These are phyloP conservation scores for Anthopleura xanthogrammica DNA, from an alignment of 92 coral and sea anemone genomes.

Conservation along the genomic window DNA sequence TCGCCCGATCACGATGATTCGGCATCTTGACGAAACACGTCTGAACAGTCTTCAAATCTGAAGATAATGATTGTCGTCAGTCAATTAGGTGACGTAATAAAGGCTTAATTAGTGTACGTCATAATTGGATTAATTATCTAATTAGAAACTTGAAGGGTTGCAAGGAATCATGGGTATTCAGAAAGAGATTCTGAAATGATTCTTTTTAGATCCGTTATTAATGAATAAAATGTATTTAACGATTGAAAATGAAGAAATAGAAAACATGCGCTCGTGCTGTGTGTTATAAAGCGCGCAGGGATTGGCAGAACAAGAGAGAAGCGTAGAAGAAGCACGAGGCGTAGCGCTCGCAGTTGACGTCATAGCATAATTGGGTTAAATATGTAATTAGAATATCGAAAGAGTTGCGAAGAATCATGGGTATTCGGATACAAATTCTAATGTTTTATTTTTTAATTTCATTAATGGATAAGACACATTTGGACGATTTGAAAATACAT, in stretches of 20 bases:
- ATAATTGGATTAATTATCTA: background rate
- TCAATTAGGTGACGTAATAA: slow-evolving; percentile 3
- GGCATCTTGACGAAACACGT: background rate
- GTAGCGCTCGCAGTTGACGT: too few relatives aligned
- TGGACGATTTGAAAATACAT: too few relatives aligned
- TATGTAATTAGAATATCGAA: background rate
- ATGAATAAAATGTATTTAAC: too few relatives aligned
- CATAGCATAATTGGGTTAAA: background rate
- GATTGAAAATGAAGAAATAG: too few relatives aligned
- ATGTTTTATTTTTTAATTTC: too few relatives aligned
- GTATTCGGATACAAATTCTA: background rate
- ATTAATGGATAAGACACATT: too few relatives aligned
- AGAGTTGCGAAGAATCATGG: background rate
- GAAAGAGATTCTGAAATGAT: background rate
- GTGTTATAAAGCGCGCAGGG: too few relatives aligned
- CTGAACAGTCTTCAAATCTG: background rate
- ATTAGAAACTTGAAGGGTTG: background rate
- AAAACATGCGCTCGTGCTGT: too few relatives aligned
- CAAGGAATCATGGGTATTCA: background rate
- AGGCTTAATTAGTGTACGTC: background rate
- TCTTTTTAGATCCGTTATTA: too few relatives aligned
- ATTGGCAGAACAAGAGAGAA: too few relatives aligned
- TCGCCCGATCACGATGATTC: background rate
- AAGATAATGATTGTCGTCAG: background rate
- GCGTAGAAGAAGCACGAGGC: too few relatives aligned